Conservation (phyloP, 2,888 invertebrate species). For the Yponomeuta evonymella region DNA sequence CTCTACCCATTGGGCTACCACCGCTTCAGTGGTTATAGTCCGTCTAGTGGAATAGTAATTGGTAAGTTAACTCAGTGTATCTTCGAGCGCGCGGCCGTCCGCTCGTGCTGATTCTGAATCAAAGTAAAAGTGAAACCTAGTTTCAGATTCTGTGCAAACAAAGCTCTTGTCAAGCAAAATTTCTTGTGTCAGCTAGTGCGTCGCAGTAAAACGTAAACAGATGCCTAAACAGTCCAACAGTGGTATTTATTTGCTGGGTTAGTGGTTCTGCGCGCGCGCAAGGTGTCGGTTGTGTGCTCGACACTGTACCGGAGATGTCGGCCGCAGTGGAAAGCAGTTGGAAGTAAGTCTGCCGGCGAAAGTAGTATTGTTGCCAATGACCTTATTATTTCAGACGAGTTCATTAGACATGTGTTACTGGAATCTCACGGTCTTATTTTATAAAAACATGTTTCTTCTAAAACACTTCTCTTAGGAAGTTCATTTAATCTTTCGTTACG, state of each 20-base stretch:
- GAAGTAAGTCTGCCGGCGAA: slow-evolving; percentile 58
- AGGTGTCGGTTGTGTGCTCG: background rate
- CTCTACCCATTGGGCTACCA: too few species aligned
- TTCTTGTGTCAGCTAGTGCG: background rate
- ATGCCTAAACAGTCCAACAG: background rate
- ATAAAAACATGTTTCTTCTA: too few species aligned
- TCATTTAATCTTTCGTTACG: too few species aligned
- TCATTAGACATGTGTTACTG: too few species aligned
- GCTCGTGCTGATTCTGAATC: too few species aligned
- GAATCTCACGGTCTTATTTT: too few species aligned
- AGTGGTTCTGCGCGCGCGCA: background rate
- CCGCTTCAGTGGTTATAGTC: too few species aligned
- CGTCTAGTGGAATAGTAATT: background rate
- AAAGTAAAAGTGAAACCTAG: too few species aligned
- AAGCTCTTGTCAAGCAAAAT: background rate
- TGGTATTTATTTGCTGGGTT: background rate
- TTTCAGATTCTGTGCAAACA: too few species aligned
- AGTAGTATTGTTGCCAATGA: slow-evolving; percentile 26
- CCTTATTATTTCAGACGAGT: background rate
- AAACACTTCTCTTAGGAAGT: too few species aligned
- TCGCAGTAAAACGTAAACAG: background rate
- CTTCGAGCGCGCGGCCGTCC: too few species aligned
- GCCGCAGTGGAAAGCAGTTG: slow-evolving; percentile 59
- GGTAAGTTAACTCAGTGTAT: too few species aligned
- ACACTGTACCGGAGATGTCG: slow-evolving; percentile 40